These are phyloP conservation scores for Rhinogobius similis DNA, from an alignment of 2,113 vertebrate species.

Conservation along the genomic window DNA sequence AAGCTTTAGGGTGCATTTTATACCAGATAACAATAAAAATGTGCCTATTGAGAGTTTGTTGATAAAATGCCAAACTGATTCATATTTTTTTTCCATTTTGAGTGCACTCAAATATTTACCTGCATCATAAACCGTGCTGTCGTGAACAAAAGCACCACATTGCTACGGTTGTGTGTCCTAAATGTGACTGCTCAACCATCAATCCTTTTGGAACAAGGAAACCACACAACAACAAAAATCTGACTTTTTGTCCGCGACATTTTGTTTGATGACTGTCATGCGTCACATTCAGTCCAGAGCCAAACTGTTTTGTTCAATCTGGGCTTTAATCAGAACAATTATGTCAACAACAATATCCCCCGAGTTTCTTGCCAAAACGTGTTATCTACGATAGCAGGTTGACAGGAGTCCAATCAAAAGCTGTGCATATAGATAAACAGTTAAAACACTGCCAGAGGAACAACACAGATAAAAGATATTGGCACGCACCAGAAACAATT, in stretches of 20 bases:
- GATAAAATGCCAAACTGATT: neutral
- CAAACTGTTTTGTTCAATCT: slow-evolving; percentile 19
- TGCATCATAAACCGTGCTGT: no score
- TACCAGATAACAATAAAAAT: no score
- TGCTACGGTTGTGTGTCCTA: neutral
- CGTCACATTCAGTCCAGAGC: slow-evolving; percentile 6
- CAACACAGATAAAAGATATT: slow-evolving; percentile 35
- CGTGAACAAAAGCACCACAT: neutral
- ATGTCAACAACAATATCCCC: slow-evolving; percentile 34
- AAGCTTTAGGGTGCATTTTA: no score
- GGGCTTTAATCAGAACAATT: slow-evolving; percentile 16
- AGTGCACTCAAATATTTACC: no score
- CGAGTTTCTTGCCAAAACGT: slow-evolving; percentile 29
- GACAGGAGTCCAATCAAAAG: slow-evolving; percentile 51
- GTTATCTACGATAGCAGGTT: slow-evolving; percentile 28
- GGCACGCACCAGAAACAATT: slow-evolving; percentile 41
- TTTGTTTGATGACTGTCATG: neutral
- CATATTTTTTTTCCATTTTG: no score
- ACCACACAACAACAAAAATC: neutral
- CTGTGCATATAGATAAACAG: slow-evolving; percentile 61
- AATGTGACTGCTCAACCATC: neutral
- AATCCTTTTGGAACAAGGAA: neutral
- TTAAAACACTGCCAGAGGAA: slow-evolving; percentile 25
- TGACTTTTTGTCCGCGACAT: no score
- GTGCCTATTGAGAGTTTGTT: no score